phyloP scores from a whole-genome alignment of 2,888 invertebrate genomes.

The Panopea generosa region DNA sequence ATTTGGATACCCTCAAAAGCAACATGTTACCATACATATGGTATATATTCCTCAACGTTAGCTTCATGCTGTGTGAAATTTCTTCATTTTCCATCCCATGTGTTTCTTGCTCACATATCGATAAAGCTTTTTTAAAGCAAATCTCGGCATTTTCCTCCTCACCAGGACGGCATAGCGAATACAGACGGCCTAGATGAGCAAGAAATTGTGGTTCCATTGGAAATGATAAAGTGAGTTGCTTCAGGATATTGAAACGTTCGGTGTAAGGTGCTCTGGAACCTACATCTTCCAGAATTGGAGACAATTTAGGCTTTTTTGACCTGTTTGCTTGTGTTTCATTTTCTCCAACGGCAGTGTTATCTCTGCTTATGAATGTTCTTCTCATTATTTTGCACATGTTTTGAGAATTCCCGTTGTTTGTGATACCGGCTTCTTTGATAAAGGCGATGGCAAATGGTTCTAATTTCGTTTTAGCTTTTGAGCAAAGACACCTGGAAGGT shows the following conservation, averaged over 20 bases:
- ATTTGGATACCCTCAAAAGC: constrained; percentile 34
- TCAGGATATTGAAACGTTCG: constrained; percentile 57
- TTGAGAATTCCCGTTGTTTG: constrained; percentile 15
- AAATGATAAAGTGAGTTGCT: constrained; percentile 46
- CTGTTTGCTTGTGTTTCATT: constrained; percentile 24
- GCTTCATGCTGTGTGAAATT: constrained; percentile 45
- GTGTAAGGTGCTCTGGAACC: constrained; percentile 44
- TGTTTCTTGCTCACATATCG: constrained; percentile 34
- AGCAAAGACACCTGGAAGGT: constrained; percentile 31
- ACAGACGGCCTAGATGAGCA: constrained; percentile 62
- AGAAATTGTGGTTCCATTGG: constrained; percentile 57
- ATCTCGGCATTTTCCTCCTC: constrained; percentile 48
- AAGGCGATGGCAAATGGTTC: constrained; percentile 53
- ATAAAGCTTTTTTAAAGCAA: constrained; percentile 51
- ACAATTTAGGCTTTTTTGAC: constrained; percentile 46
- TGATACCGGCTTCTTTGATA: constrained; percentile 50
- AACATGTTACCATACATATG: constrained; percentile 68
- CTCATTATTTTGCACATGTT: constrained; percentile 54
- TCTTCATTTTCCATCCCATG: constrained; percentile 18
- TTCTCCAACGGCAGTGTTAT: constrained; percentile 57
- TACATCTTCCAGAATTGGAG: constrained; percentile 59
- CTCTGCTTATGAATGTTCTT: constrained; percentile 65
- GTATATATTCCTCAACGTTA: constrained; percentile 61
- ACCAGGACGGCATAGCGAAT: constrained; percentile 50
- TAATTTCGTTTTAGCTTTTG: constrained; percentile 48